Base-by-base conservation (phyloP, 92 coral and sea anemone species). In the Palythoa caribaeorum region DNA sequence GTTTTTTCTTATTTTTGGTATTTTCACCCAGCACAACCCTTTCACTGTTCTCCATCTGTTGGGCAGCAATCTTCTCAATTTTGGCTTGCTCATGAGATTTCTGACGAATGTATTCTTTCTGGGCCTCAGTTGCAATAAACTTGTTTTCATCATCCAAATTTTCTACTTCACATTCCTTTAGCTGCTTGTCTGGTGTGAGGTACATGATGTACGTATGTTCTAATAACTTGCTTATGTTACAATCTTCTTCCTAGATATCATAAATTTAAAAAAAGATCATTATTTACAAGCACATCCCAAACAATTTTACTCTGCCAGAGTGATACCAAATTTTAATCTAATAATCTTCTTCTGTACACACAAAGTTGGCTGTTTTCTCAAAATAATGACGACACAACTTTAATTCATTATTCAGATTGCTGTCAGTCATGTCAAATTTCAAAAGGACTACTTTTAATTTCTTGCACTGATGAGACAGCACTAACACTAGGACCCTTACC, bases 181-280 rank as follows among this genome's bases (percentile, higher is more conserved):
- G 90, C 37, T 91, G 76, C n/a, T 88, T 89, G n/a, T 95, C 97
- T 3, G 93, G 88, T 8, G 97, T 94, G 53, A 94, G 86, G 92
- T 93, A 97, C 92, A 94, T 93, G 76, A 97, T 91, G 84, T 97
- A 96, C 13, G 96, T 95, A 39, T 95, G 95, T 71, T 97, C 99
- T 76, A 97, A 84, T 59, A 97, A 88, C 17, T 78, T 92, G 65
- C 95, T 91, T n/a, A 95, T 60, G 77, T 53, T 90, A 63, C 88
- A 76, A 53, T 93, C 89, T 85, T 92, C 98, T 28, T 90, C 94
- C 98, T 94, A 69, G 47, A 54, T 71, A 50, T 44, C 37, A 78
- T 13, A 72, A 55, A 40, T 39, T 38, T 2, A 76, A 37, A 4
- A 6, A 1, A 8, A 76, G 11, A 76, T 20, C 51, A 28, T 47